Percentiles rank a stretch among this genome's conserved stretches.
These are phyloP conservation scores for Piprites chloris DNA, from an alignment of 2,113 vertebrate species.

Conservation along the genomic window DNA sequence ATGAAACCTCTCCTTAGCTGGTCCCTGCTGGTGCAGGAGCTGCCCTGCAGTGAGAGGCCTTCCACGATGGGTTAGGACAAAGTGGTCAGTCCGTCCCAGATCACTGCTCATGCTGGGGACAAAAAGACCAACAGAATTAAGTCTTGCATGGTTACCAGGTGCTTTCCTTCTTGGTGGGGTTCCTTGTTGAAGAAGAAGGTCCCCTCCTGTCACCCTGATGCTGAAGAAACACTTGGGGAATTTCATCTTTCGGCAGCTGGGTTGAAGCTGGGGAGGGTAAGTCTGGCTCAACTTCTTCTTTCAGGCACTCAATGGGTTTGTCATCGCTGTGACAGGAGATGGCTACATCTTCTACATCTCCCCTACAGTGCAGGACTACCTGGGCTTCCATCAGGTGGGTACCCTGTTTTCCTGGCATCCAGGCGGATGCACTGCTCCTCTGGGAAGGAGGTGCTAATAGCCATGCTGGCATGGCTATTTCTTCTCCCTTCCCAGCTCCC, in stretches of 20 bases:
- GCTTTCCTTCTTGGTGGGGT: background rate
- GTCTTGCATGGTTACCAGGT: background rate
- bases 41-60: background rate
- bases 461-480: background rate
- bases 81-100: background rate
- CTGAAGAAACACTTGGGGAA: background rate
- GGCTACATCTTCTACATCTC: constrained; percentile 48
- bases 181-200: background rate
- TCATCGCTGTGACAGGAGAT: background rate
- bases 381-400: constrained; percentile 49
- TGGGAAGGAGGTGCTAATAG: background rate
- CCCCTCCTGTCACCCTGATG: background rate
- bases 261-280: background rate
- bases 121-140: background rate
- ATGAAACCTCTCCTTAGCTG: background rate
- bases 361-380: constrained; percentile 24
- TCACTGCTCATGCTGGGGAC: background rate
- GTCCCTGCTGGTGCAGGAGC: background rate
- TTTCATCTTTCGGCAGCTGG: background rate
- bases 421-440: background rate
- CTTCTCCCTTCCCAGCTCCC: background rate
- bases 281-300: background rate
- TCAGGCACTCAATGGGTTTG: constrained; percentile 49
- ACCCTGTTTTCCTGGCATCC: background rate
- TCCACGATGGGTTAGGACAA: background rate